Evolutionary conservation across 2,888 invertebrate species (phyloP).

Genomic region (Drosophila falleni): DNA sequence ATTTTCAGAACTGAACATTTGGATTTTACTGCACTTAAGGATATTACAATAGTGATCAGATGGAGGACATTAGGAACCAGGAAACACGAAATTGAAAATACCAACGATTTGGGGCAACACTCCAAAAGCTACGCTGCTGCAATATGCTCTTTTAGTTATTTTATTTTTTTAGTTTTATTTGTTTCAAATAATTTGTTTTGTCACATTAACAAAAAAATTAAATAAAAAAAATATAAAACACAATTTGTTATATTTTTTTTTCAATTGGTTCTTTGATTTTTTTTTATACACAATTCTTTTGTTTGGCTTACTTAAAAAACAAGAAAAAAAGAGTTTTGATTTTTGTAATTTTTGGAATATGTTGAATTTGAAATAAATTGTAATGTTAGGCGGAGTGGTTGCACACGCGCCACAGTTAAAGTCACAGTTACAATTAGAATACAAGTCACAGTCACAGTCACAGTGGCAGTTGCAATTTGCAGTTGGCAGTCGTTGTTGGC

Average conservation of each 20-base stretch:
- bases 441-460: constrained; percentile 27
- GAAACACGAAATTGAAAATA: background rate
- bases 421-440: constrained; percentile 20
- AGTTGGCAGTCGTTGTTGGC: constrained; percentile 39
- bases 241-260: constrained; percentile 11
- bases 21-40: background rate
- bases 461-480: constrained; percentile 27
- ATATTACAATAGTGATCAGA: no score
- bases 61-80: background rate
- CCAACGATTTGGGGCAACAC: constrained; percentile 21
- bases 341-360: constrained; percentile 8
- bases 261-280: background rate
- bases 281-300: constrained; percentile 31
- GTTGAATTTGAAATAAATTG: constrained; percentile 2
- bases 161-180: background rate
- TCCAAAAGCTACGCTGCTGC: constrained; percentile 42
- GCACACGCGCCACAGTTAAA: constrained; percentile 53
- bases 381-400: constrained; percentile 15
- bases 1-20: background rate
- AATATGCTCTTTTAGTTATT: background rate
- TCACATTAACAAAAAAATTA: constrained; percentile 14
- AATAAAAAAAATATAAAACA: constrained; percentile 15
- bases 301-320: constrained; percentile 54
- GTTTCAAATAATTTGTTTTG: constrained; percentile 2
- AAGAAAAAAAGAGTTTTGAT: constrained; percentile 40